Evolutionary conservation across 2,888 invertebrate genomes (phyloP), one percentile per base, ranked within the genome.

Genomic region (Cheilosia vulpina): DNA sequence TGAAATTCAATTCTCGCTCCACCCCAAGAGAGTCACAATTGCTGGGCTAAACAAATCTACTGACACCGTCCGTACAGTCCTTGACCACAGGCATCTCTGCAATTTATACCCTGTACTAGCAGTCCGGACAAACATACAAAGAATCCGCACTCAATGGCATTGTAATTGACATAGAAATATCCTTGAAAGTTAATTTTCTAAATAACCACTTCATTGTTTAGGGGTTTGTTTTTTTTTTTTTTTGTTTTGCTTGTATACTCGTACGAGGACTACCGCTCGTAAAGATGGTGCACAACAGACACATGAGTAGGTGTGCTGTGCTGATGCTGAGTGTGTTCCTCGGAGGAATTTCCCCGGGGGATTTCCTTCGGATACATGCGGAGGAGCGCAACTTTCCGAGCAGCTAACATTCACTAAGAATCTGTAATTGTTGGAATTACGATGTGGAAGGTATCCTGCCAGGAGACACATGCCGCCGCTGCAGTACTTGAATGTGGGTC

Each of bases 351-450:
- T 27, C 41, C 34, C 34, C 68, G 34, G 50, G 55, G 68, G 55
- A 58, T 76, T 65, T 58, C 77, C 50, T 47, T 11, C 11, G 62
- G 55, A 68, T 57, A 81, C 34, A 69, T 69, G 45, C 80, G 68
- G 75, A 52, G 11, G 45, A 62, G 57, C 52, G 17, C 45, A 43
- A 50, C 57, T 72, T 65, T 57, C 65, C 78, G 57, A 52, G 81
- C 50, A 81, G 63, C 76, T 60, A 47, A 71, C 71, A 82, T 77
- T 82, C 82, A 82, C 71, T 82, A 77, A 71, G 53, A 50, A 81
- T 63, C 65, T 78, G 77, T 82, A 81, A 77, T 77, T 77, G 71
- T 60, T 66, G 71, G 71, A 82, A 82, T 71, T 65, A 72, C 77
- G 58, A 47, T 53, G 65, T 31, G 11, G 60, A 53, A 53, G 71